These are phyloP conservation scores for Esox niger DNA, from an alignment of 2,113 vertebrate genomes.

Conservation along the genomic window DNA sequence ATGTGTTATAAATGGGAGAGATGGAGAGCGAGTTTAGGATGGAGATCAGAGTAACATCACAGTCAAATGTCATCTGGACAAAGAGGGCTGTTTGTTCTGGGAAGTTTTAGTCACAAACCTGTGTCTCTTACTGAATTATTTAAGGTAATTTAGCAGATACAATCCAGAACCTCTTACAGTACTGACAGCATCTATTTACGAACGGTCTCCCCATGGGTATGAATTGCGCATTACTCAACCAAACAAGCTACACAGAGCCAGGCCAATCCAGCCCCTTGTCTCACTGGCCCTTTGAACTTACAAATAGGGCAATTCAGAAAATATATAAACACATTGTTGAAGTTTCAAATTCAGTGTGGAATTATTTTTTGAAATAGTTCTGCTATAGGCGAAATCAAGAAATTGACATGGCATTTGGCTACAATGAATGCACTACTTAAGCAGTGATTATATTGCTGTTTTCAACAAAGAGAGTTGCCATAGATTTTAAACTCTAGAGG, in stretches of 20 bases:
- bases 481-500: too few relatives aligned
- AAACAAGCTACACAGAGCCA: too few relatives aligned
- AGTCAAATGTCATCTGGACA: not conserved
- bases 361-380: not conserved
- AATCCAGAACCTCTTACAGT: too few relatives aligned
- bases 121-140: not conserved
- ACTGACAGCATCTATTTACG: too few relatives aligned
- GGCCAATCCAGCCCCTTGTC: too few relatives aligned
- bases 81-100: not conserved
- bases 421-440: not conserved
- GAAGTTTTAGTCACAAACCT: not conserved
- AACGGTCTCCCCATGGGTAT: too few relatives aligned
- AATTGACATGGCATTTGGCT: not conserved
- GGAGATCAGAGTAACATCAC: not conserved
- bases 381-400: not conserved
- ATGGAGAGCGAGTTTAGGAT: not conserved
- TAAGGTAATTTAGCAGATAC: not conserved
- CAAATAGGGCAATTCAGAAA: too few relatives aligned
- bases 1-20: not conserved
- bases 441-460: too few relatives aligned
- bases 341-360: not conserved
- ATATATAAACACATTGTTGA: not conserved
- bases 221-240: too few relatives aligned
- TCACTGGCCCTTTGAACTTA: too few relatives aligned
- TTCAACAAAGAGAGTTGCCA: too few relatives aligned